Percentiles rank a stretch among this genome's conserved stretches.
Evolutionary conservation across 2,113 vertebrate species (phyloP).

Genomic region (Cynopterus brachyotis): DNA sequence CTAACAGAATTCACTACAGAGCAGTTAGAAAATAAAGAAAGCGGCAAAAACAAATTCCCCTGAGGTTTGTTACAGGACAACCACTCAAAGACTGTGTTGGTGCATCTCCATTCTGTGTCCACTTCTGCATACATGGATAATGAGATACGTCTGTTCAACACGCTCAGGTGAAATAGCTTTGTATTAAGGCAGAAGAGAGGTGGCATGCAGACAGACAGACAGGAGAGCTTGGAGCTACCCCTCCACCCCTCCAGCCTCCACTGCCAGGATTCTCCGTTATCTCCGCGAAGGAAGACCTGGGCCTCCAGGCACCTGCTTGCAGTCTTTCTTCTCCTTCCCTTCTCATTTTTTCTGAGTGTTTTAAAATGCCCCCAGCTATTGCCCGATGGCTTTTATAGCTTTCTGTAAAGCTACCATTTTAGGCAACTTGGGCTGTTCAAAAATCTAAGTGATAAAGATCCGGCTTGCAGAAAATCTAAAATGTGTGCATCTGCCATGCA

Average conservation of each 20-base stretch:
- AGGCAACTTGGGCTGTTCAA: not conserved
- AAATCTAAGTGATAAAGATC: not conserved
- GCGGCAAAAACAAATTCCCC: not conserved
- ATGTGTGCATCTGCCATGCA: rapidly evolving
- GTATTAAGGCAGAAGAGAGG: not conserved
- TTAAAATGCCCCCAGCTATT: conserved; percentile 7
- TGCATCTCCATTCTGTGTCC: not conserved
- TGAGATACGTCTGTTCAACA: not conserved
- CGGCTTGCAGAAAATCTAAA: not conserved
- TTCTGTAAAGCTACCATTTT: not conserved
- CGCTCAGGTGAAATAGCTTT: not conserved
- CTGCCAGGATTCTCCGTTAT: not conserved
- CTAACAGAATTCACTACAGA: not conserved
- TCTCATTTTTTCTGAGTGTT: not conserved
- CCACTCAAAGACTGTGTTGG: not conserved
- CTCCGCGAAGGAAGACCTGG: not conserved
- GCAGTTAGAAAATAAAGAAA: not conserved
- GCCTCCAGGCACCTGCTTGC: not conserved
- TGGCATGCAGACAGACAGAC: no score
- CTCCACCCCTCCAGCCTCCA: rapidly evolving
- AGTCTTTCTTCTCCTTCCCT: not conserved
- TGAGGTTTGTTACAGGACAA: not conserved
- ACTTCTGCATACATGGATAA: not conserved
- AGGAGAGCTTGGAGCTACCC: not conserved
- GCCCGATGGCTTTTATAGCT: not conserved